phyloP scores from a whole-genome alignment of 2,797 vertebrate genomes.

The Phyllotis vaccarum region DNA sequence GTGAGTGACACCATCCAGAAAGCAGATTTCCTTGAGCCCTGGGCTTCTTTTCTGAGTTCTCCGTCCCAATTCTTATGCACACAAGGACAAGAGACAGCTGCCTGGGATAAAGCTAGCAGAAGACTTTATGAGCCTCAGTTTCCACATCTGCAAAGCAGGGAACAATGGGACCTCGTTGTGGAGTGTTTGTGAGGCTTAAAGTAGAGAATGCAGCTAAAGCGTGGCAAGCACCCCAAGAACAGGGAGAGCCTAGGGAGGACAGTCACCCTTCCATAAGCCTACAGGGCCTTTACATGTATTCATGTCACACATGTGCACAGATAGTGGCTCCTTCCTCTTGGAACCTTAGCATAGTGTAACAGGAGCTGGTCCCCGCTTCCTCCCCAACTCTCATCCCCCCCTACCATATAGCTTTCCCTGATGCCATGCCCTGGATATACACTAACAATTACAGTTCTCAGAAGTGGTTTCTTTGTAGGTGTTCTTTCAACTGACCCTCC shows the following conservation, averaged over 20 bases:
- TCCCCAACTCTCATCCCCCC: background rate
- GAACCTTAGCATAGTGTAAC: background rate
- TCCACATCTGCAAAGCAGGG: background rate
- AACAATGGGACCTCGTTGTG: background rate
- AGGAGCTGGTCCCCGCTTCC: accelerated
- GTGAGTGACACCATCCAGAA: background rate
- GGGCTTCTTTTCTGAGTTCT: background rate
- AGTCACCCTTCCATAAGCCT: background rate
- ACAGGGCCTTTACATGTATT: background rate
- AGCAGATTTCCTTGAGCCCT: background rate
- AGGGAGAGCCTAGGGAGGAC: background rate
- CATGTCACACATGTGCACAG: background rate
- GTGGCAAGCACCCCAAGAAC: background rate
- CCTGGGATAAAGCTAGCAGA: background rate
- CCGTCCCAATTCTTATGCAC: background rate
- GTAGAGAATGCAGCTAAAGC: background rate
- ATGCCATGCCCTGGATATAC: accelerated
- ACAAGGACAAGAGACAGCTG: background rate
- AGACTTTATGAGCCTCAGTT: background rate
- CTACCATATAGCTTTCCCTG: background rate
- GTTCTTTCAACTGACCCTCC: background rate
- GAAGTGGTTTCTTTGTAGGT: background rate
- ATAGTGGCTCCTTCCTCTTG: background rate
- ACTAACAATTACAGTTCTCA: background rate
- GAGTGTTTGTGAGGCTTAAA: background rate